Evolutionary conservation across 2,113 vertebrate genomes (phyloP), one percentile per base, ranked within the genome.

Genomic region (Heteronetta atricapilla): DNA sequence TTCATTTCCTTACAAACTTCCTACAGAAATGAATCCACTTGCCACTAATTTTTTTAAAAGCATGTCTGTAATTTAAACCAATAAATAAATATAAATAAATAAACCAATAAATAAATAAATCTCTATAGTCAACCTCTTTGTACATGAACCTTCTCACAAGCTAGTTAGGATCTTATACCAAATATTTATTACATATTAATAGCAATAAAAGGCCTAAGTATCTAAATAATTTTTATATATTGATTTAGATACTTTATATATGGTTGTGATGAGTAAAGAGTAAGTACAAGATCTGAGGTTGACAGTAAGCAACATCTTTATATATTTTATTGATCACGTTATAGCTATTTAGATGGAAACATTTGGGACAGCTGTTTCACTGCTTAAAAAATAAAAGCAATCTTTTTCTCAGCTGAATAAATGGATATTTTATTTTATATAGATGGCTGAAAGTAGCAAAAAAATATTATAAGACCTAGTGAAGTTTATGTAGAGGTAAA

Each of bases 281-380:
- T 38, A 48, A 8, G 10, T 70, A 36, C 4, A 76, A 52, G 42
- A 66, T 2, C 21, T 0, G 2, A 73, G 7, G 8, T 0, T 60
- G 34, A 85, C 7, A 59, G 21, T 64, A 88, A 69, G 23, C 18
- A 42, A 26, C 2, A 40, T 4, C 21, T 69, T 79, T 69, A 15
- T 13, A 74, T 60, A 34, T 46, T 76, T 73, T 69, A 13, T 91
- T 60, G 68, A 11, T 3, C 25, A 50, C 25, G 14, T 77, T 74
- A 72, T 38, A 33, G 2, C 4, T 74, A 40, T 44, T 70, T 55
- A 20, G 6, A 46, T 66, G 33, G 86, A 81, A 73, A 85, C 6
- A 56, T 5, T 31, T 19, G 63, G 44, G 14, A 15, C 10, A 88
- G 53, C 6, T 21, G 13, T 59, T 85, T 16, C 25, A n/a, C 1